These are phyloP conservation scores for Pentalonia nigronervosa DNA, from an alignment of 1,140 invertebrate species.

Conservation along the genomic window DNA sequence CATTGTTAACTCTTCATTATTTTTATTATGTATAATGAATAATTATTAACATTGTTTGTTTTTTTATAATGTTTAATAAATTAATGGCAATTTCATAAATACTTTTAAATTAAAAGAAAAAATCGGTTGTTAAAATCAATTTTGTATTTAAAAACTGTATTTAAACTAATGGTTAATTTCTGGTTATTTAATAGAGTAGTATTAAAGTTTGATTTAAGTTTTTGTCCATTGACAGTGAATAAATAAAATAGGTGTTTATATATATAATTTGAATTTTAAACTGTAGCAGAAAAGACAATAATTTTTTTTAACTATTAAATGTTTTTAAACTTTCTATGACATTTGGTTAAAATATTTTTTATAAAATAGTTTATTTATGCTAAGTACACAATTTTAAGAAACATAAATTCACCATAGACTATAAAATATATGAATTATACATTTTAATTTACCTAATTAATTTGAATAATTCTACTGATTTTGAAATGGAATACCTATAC, in stretches of 20 bases:
- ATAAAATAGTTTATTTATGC: not conserved
- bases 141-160: constrained; percentile 13
- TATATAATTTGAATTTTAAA: not conserved
- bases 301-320: not conserved
- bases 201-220: not conserved
- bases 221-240: not conserved
- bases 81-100: not conserved
- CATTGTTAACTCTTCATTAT: not conserved
- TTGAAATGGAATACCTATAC: not conserved
- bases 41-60: constrained; percentile 19
- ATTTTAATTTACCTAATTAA: not conserved
- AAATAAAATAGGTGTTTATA: not conserved
- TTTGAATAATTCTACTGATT: not conserved
- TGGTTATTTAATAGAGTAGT: not conserved
- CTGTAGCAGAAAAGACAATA: not conserved
- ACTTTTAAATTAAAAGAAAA: not conserved
- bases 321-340: not conserved
- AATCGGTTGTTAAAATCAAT: not conserved
- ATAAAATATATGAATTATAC: not conserved
- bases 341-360: not conserved
- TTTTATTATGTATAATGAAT: not conserved
- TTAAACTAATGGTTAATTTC: not conserved
- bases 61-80: not conserved
- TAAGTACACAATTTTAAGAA: not conserved
- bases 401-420: not conserved